Evolutionary conservation across 1,140 invertebrate genomes (phyloP), one percentile per base, ranked within the genome.

Genomic region (Homalodisca vitripennis): DNA sequence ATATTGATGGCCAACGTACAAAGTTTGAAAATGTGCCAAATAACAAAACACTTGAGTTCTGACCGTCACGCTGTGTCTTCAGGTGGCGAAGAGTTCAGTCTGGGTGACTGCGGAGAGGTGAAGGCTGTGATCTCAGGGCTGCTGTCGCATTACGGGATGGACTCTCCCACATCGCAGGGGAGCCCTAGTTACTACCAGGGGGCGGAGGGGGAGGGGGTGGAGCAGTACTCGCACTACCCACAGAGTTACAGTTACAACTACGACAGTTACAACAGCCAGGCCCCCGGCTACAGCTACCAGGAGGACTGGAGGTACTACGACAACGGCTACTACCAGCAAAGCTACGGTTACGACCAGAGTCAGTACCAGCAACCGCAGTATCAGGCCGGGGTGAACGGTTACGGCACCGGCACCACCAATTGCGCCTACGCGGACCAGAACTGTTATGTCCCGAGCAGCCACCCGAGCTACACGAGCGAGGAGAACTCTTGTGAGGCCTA

Each of bases 51-150:
- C n/a, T n/a, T n/a, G n/a, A n/a, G n/a, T n/a, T n/a, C n/a, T n/a
- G n/a, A n/a, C n/a, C n/a, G n/a, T n/a, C n/a, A n/a, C n/a, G n/a
- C n/a, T n/a, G n/a, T n/a, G 51, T 55, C 27, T 34, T 20, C 30
- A 30, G 57, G 66, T 71, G 51, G 55, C 14, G 72, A 73, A 29
- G 72, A 73, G n/a, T 60, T 73, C 20, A 48, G 13, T n/a, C 57
- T 70, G 53, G 66, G 66, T 1, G 70, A 73, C 20, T 67, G 62
- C 27, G 55, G 70, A 53, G 70, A 73, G 41, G 62, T 73, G 47
- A 68, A 46, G 41, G 69, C 70, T 34, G 69, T 73, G 3, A 66
- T 73, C 1, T 63, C 69, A 0, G 60, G 67, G 22, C 32, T 73
- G 34, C 29, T 69, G 13, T 65, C 69, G 14, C 69, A 66, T 22